Percentiles rank a stretch among this genome's conserved stretches.
phyloP scores from a whole-genome alignment of 1,140 invertebrate genomes.

The Goniozus legneri region DNA sequence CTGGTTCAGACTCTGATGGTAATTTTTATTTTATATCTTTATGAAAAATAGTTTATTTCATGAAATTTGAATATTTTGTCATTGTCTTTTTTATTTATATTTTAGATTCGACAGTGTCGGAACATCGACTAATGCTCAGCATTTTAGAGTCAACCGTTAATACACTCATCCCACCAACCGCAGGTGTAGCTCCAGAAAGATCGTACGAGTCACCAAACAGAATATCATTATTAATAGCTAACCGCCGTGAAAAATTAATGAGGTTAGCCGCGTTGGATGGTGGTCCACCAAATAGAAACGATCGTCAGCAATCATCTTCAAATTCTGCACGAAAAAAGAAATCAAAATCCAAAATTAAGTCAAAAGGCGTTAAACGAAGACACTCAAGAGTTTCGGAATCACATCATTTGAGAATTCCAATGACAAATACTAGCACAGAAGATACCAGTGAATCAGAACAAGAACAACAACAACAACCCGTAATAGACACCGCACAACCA shows the following conservation, averaged over 20 bases:
- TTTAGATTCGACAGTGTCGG: conserved; percentile 32
- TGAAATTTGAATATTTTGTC: conserved; percentile 3
- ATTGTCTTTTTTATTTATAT: conserved; percentile 5
- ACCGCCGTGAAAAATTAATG: conserved; percentile 45
- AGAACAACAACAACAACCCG: conserved; percentile 25
- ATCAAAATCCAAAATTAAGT: conserved; percentile 35
- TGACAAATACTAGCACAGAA: conserved; percentile 34
- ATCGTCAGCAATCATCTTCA: not conserved
- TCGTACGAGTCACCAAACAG: conserved; percentile 43
- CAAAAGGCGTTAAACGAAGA: conserved; percentile 39
- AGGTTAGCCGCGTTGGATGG: conserved; percentile 39
- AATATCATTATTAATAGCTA: conserved; percentile 46
- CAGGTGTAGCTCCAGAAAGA: conserved; percentile 30
- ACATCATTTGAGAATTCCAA: too few relatives aligned
- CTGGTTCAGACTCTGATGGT: conserved; percentile 43
- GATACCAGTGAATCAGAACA: conserved; percentile 27
- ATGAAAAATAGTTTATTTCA: conserved; percentile 5
- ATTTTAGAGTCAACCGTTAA: conserved; percentile 30
- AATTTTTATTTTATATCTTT: conserved; percentile 10
- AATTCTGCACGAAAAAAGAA: not conserved
- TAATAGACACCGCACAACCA: conserved; percentile 41
- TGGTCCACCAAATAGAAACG: conserved; percentile 18
- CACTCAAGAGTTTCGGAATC: conserved; percentile 19
- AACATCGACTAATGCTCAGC: conserved; percentile 27
- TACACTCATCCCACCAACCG: conserved; percentile 15